Base-by-base conservation (phyloP, 2,797 vertebrate genomes). In the Margarornis squamiger region DNA sequence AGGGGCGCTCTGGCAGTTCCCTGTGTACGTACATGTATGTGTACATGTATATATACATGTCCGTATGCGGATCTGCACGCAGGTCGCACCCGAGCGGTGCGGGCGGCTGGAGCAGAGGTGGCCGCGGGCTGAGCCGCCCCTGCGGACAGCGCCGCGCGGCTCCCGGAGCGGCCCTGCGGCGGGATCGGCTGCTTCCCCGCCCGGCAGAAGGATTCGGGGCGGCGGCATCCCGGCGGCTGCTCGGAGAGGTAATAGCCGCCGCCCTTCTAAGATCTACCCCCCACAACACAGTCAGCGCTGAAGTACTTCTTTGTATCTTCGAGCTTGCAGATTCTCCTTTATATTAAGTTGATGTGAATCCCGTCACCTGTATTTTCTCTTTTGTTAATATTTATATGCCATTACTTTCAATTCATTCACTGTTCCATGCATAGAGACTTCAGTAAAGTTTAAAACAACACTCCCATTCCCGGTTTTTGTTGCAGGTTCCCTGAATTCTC, bases 11-110 rank as follows among this genome's bases (percentile, higher is more conserved):
- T 36, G 38, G 58, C 34, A 75, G 5, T 4, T 48, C 62, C 30
- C 9, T 21, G 26, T 19, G 5, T 1, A 5, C 3, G 15, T 4
- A 3, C 22, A 2, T 9, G 19, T 43, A n/a, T n/a, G n/a, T n/a
- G n/a, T 1, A 5, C 3, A 0, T 5, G 15, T 4, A 3, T 26
- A 2, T 9, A 45, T 45, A 20, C 19, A 11, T 14, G 2, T 21
- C 7, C 7, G 11, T 10, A 3, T 17, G 1, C 34, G 5, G 27
- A 2, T 1, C 1, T 2, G 5, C 1, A 11, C 13, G 3, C 14
- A 9, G 17, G 27, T 65, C 11, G 45, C 55, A 3, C 4, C 27
- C 24, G 27, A 29, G 62, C 23, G 39, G 66, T 3, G 76, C 39
- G 17, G 52, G 20, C 21, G 36, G 43, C 46, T 10, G 4, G 12